Conservation (phyloP, 2,797 vertebrate genomes). For the Champsocephalus esox region DNA sequence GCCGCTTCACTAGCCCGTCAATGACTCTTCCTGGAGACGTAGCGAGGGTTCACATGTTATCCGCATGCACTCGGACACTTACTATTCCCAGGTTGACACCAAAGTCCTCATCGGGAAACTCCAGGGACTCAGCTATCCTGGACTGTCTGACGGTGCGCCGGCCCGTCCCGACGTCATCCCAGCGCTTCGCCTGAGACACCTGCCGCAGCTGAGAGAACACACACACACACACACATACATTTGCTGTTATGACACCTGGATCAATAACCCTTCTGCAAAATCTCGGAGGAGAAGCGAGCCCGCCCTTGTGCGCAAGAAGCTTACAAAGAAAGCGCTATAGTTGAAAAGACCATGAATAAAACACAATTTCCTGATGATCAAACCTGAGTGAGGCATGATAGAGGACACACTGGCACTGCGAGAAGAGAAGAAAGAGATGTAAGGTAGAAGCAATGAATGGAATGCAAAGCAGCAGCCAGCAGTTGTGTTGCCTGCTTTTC, state of each 20-base stretch:
- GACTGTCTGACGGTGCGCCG: slow-evolving; percentile 78
- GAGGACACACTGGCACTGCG: slow-evolving; percentile 61
- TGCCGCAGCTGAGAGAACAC: slow-evolving; percentile 85
- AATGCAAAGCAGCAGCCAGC: slow-evolving; percentile 59
- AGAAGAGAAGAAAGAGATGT: slow-evolving; percentile 50
- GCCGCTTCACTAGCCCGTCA: too few species aligned
- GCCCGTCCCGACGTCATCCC: slow-evolving; percentile 84
- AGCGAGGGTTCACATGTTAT: too few species aligned
- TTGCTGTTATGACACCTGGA: slow-evolving; percentile 21
- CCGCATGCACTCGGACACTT: slow-evolving; percentile 66
- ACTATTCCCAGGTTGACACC: slow-evolving; percentile 89
- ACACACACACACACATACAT: background rate
- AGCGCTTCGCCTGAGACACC: slow-evolving; percentile 87
- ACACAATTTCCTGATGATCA: slow-evolving; percentile 58
- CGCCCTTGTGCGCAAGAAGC: slow-evolving; percentile 20
- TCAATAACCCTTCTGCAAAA: slow-evolving; percentile 14
- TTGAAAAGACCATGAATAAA: slow-evolving; percentile 42
- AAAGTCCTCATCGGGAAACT: slow-evolving; percentile 89
- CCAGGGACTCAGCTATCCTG: slow-evolving; percentile 84
- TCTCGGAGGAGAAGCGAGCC: slow-evolving; percentile 25
- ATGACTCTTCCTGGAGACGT: too few species aligned
- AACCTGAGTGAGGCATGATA: slow-evolving; percentile 41
- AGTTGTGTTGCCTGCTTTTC: slow-evolving; percentile 36
- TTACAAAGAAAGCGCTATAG: slow-evolving; percentile 29
- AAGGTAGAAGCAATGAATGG: slow-evolving; percentile 30